Base-by-base conservation (phyloP, 2,797 vertebrate species). In the Tangara arthus region DNA sequence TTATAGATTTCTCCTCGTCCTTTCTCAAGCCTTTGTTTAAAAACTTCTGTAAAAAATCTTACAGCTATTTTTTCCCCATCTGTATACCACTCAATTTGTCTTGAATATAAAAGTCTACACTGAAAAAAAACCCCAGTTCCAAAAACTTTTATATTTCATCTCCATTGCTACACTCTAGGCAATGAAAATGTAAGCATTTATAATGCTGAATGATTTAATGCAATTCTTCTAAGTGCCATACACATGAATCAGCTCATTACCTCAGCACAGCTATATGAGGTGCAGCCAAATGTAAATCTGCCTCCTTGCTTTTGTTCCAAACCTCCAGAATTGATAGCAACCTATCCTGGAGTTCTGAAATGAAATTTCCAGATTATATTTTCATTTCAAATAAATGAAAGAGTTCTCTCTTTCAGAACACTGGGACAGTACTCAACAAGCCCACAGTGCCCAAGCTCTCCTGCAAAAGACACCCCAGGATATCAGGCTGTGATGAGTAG, bases 191-290 rank as follows among this genome's bases (percentile, higher is more conserved):
- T 27, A 85, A 77, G 44, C 77, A 70, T 97, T 83, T 85, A 78
- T 87, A 66, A 80, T 23, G 39, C 8, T 56, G 75, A 87, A 93
- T 49, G 76, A 88, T 73, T 87, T 85, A 85, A 68, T 64, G 60
- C 68, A 90, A 83, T 95, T 80, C 82, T 91, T 95, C 35, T 80
- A 90, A 92, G 89, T 81, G 61, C 61, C 3, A 1, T 49, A 49
- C 66, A 82, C 70, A 73, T 70, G 65, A 89, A 84, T 87, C 68
- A 95, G 52, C 72, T 91, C 75, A 83, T 89, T 92, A 89, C 56
- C 65, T 89, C 88, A 89, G 77, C 60, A 49, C 50, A 72, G 46
- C 56, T 81, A 11, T 42, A 65, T 6, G 26, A 88, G 59, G 52
- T 56, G 63, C 44, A 61, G 65, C 69, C 85, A 94, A 93, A 86